Percentiles rank a stretch among this genome's conserved stretches.
Evolutionary conservation across 2,888 invertebrate genomes (phyloP).

Genomic region (Trisateles emortualis): DNA sequence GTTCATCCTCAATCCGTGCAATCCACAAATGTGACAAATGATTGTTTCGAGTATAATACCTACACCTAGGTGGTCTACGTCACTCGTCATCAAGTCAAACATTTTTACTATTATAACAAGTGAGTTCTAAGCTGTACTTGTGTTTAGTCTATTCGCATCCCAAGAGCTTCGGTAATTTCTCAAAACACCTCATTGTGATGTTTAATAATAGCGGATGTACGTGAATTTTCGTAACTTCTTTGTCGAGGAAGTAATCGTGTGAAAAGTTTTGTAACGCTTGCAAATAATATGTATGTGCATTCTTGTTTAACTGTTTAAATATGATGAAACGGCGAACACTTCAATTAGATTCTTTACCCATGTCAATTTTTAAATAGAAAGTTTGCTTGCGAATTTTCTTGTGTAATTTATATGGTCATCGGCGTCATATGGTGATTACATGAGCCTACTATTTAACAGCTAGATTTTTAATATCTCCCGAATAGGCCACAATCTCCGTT

Average conservation of each 20-base stretch:
- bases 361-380: slow-evolving; percentile 41
- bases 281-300: slow-evolving; percentile 51
- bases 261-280: slow-evolving; percentile 65
- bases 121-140: slow-evolving; percentile 15
- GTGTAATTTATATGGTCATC: background rate
- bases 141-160: slow-evolving; percentile 51
- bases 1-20: too few species aligned
- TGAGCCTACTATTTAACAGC: too few species aligned
- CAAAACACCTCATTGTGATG: slow-evolving; percentile 73
- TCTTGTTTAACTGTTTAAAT: slow-evolving; percentile 56
- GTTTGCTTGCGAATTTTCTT: slow-evolving; percentile 7
- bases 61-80: too few species aligned
- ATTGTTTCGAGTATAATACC: too few species aligned
- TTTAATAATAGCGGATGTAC: slow-evolving; percentile 76
- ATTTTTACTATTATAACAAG: slow-evolving; percentile 18
- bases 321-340: slow-evolving; percentile 32
- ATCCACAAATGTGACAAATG: too few species aligned
- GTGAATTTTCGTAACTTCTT: slow-evolving; percentile 80
- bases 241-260: slow-evolving; percentile 82
- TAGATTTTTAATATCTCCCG: too few species aligned
- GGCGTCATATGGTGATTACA: too few species aligned
- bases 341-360: slow-evolving; percentile 36
- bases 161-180: slow-evolving; percentile 68
- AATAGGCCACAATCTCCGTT: too few species aligned
- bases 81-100: slow-evolving; percentile 54